These are phyloP conservation scores for Delphinus delphis DNA, from an alignment of 2,113 vertebrate species.

Conservation along the genomic window DNA sequence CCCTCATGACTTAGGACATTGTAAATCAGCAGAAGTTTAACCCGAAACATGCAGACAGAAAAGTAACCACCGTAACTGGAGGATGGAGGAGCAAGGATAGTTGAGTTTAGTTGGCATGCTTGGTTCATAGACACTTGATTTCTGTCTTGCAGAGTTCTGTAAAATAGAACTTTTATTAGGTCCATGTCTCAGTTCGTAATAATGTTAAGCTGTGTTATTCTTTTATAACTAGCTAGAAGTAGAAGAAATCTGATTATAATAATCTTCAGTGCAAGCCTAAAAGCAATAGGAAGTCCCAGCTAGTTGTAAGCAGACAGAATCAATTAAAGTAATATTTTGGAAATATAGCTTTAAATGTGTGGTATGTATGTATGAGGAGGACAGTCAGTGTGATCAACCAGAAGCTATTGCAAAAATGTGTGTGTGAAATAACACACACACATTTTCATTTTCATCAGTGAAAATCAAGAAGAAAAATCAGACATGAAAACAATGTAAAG, in stretches of 20 bases:
- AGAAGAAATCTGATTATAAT: background rate
- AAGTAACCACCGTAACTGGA: background rate
- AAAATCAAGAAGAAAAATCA: background rate
- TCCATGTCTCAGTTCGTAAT: background rate
- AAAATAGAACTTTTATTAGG: background rate
- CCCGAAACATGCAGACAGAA: background rate
- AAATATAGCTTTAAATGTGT: background rate
- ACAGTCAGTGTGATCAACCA: background rate
- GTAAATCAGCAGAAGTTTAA: background rate
- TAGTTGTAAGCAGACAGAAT: background rate
- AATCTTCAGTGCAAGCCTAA: background rate
- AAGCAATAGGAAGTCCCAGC: background rate
- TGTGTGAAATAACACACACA: background rate
- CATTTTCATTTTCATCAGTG: background rate
- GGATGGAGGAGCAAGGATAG: background rate
- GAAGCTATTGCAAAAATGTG: background rate
- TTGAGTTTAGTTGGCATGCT: background rate
- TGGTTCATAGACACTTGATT: background rate
- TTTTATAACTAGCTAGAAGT: background rate
- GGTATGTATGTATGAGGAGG: background rate
- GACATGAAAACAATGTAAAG: background rate
- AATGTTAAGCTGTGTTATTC: background rate
- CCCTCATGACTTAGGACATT: background rate
- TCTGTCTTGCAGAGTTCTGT: background rate
- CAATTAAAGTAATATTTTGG: background rate